A percentile compares a stretch with the other conserved stretches of the same genome.
phyloP scores from a whole-genome alignment of 2,888 invertebrate species.

The Prenolepis imparis region DNA sequence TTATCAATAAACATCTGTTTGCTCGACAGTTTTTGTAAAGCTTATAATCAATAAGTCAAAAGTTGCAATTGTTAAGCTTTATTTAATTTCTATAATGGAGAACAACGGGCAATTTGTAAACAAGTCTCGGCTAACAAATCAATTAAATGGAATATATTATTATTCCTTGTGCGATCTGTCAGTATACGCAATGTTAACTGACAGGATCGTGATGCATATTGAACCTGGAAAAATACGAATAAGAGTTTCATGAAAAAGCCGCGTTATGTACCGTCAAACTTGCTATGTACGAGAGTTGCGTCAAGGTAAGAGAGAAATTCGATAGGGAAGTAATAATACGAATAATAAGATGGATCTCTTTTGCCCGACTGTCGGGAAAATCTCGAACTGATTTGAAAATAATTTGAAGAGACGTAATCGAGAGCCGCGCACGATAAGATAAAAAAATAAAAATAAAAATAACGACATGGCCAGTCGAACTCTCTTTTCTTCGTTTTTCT shows the following conservation, averaged over 20 bases:
- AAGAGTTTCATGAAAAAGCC: neutral
- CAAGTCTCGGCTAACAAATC: slow-evolving; percentile 23
- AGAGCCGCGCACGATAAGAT: slow-evolving; percentile 6
- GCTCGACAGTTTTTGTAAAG: neutral
- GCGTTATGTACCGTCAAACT: neutral
- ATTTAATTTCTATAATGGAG: slow-evolving; percentile 29
- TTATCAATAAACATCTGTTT: slow-evolving; percentile 23
- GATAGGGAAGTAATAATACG: slow-evolving; percentile 63
- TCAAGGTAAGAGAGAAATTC: slow-evolving; percentile 34
- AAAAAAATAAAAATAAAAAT: neutral
- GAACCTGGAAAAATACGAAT: slow-evolving; percentile 30
- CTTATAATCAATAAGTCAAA: neutral
- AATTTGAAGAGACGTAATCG: slow-evolving; percentile 64
- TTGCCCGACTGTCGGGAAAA: slow-evolving; percentile 43
- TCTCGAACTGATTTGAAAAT: slow-evolving; percentile 73
- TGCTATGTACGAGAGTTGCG: slow-evolving; percentile 9
- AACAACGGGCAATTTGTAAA: slow-evolving; percentile 22
- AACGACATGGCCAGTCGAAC: slow-evolving; percentile 16
- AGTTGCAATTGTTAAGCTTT: slow-evolving; percentile 13
- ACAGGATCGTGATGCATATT: neutral
- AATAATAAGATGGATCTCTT: slow-evolving; percentile 70
- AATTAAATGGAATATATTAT: slow-evolving; percentile 10
- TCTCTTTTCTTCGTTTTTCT: slow-evolving; percentile 34
- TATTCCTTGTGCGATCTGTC: slow-evolving; percentile 1
- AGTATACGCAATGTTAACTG: neutral